Conservation (phyloP, 2,113 vertebrate species). For the Urocitellus parryii region DNA sequence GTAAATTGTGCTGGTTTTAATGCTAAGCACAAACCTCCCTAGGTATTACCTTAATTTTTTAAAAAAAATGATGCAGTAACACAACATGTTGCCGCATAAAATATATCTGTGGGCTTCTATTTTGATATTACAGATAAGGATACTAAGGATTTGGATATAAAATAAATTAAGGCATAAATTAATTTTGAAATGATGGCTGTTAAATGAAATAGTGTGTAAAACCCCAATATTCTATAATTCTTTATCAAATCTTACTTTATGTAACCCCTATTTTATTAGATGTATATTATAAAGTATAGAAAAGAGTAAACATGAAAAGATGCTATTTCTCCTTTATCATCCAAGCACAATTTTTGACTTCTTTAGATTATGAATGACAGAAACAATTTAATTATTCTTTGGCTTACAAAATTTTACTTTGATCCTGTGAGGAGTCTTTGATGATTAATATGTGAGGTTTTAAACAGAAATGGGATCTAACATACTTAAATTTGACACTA, state of each 20-base stretch:
- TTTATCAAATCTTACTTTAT: neutral
- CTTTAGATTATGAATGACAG: neutral
- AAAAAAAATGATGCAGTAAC: neutral
- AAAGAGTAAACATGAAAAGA: conserved; percentile 18
- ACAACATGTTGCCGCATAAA: neutral
- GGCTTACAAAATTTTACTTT: conserved; percentile 1
- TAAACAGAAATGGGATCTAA: conserved; percentile 8
- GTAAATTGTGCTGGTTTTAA: neutral
- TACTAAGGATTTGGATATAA: neutral
- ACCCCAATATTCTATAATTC: neutral
- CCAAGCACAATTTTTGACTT: neutral
- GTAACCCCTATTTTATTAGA: conserved; percentile 10
- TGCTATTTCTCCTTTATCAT: neutral
- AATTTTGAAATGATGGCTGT: conserved; percentile 15
- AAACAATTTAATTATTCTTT: conserved; percentile 41
- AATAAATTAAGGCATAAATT: conserved; percentile 56
- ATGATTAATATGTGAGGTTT: conserved; percentile 21
- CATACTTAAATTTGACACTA: neutral
- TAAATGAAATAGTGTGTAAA: neutral
- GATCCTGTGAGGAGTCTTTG: neutral
- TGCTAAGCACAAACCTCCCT: neutral
- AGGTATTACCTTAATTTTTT: neutral
- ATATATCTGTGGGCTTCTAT: neutral
- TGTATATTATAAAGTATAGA: neutral
- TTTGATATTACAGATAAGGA: neutral